Evolutionary conservation across 2,797 vertebrate species (phyloP).

Genomic region (Acipenser ruthenus): DNA sequence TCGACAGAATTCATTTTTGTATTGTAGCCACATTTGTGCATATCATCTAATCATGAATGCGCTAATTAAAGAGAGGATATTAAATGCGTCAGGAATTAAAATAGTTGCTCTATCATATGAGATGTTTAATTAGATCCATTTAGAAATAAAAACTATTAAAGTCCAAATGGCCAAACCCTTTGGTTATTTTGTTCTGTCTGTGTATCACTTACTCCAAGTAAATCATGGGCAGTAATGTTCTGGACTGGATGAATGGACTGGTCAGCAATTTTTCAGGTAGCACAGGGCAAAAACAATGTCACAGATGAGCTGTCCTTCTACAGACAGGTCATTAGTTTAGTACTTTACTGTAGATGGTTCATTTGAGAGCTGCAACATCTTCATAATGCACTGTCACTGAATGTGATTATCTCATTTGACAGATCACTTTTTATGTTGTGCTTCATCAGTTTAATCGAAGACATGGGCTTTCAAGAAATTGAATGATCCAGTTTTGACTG

Average conservation of each 20-base stretch:
- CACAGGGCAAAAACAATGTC: conserved; percentile 33
- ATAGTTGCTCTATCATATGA: conserved; percentile 8
- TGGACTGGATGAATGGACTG: conserved; percentile 15
- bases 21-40: background rate
- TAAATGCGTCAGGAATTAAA: conserved; percentile 10
- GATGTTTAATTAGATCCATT: conserved; percentile 44
- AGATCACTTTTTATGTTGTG: conserved; percentile 57
- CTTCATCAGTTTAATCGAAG: conserved; percentile 45
- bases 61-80: conserved; percentile 33
- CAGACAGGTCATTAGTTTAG: conserved; percentile 47
- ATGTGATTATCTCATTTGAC: conserved; percentile 45
- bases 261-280: conserved; percentile 25
- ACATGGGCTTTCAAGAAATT: conserved; percentile 26
- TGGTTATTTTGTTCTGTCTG: conserved; percentile 1
- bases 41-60: conserved; percentile 26
- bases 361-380: conserved; percentile 57
- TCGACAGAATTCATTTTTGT: too few species aligned
- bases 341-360: conserved; percentile 56
- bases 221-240: conserved; percentile 1
- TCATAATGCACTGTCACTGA: conserved; percentile 56
- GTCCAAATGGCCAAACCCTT: conserved; percentile 1
- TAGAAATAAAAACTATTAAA: conserved; percentile 1
- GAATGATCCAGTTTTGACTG: conserved; percentile 16
- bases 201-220: background rate
- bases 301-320: conserved; percentile 54